These are phyloP conservation scores for Hyles vespertilio DNA, from an alignment of 1,140 invertebrate species.

Conservation along the genomic window DNA sequence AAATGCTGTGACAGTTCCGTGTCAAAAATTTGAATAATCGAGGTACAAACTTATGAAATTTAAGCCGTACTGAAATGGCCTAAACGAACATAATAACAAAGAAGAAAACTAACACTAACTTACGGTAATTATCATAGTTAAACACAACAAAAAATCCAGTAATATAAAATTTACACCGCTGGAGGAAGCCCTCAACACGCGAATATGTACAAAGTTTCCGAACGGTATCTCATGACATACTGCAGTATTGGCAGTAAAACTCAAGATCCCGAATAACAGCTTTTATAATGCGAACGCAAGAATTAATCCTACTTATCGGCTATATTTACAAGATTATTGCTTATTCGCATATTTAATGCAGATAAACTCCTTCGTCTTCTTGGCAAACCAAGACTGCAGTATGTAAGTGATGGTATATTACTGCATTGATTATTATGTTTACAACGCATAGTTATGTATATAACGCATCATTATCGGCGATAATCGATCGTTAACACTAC, in stretches of 20 bases:
- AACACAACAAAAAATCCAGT: slow-evolving; percentile 44
- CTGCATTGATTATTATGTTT: slow-evolving; percentile 42
- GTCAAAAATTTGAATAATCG: too few species aligned
- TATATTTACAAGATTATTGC: too few species aligned
- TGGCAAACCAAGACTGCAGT: slow-evolving; percentile 26
- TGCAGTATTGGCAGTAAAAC: not conserved
- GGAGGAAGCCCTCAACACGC: slow-evolving; percentile 37
- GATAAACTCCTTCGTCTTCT: not conserved
- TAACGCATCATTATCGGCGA: not conserved
- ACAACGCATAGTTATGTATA: slow-evolving; percentile 24
- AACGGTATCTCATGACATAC: not conserved
- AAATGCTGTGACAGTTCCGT: too few species aligned
- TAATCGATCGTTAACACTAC: slow-evolving; percentile 12
- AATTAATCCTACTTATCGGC: too few species aligned
- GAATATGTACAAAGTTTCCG: slow-evolving; percentile 53
- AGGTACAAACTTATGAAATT: too few species aligned
- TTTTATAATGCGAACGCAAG: too few species aligned
- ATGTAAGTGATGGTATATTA: slow-evolving; percentile 34
- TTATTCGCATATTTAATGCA: too few species aligned
- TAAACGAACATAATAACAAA: too few species aligned
- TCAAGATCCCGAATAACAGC: too few species aligned
- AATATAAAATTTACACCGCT: slow-evolving; percentile 49
- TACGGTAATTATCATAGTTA: slow-evolving; percentile 9
- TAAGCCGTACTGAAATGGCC: too few species aligned
- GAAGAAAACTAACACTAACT: too few species aligned